Percentiles rank a stretch among this genome's conserved stretches.
These are phyloP conservation scores for Epizoanthus stellaris DNA, from an alignment of 92 coral and sea anemone genomes.

Conservation along the genomic window DNA sequence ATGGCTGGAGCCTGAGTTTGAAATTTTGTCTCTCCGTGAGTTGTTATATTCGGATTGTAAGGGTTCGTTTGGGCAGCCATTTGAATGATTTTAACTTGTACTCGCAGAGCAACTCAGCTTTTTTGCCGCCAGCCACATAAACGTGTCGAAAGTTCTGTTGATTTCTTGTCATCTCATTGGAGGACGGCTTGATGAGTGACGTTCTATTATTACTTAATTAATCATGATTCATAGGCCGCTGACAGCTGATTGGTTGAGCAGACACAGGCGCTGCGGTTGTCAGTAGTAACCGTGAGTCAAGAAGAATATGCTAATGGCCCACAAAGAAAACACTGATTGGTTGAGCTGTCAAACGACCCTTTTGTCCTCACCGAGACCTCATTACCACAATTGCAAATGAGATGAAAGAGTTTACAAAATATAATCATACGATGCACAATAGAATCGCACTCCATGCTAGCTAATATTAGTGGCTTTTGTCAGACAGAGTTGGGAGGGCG, in stretches of 20 bases:
- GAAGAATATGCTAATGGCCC: conserved; percentile 95
- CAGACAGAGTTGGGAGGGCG: conserved; percentile 69
- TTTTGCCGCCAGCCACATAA: conserved; percentile 98
- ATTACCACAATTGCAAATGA: conserved; percentile 99
- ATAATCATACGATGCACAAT: conserved; percentile 83
- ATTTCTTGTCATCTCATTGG: conserved; percentile 93
- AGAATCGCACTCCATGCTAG: conserved; percentile 66
- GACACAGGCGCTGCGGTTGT: conserved; percentile 74
- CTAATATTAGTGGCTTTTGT: conserved; percentile 81
- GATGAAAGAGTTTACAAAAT: conserved; percentile 87
- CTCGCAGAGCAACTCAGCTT: conserved; percentile 73
- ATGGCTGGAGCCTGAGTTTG: conserved; percentile 84
- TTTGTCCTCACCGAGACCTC: conserved; percentile 87
- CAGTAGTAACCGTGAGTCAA: conserved; percentile 80
- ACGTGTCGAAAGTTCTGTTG: conserved; percentile 98
- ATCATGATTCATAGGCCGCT: conserved; percentile 87
- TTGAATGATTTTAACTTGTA: conserved; percentile 73
- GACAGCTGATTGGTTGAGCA: conserved; percentile 77
- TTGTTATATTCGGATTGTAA: conserved; percentile 80
- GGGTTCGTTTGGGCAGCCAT: conserved; percentile 95
- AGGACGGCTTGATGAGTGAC: conserved; percentile 92
- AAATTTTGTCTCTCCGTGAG: conserved; percentile 90
- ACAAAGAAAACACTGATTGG: conserved; percentile 66
- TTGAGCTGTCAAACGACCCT: conserved; percentile 72
- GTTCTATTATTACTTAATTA: conserved; percentile 98